Percentiles rank a stretch among this genome's conserved stretches.
Conservation (phyloP, 2,797 vertebrate species). For the Loris lydekkerianus region DNA sequence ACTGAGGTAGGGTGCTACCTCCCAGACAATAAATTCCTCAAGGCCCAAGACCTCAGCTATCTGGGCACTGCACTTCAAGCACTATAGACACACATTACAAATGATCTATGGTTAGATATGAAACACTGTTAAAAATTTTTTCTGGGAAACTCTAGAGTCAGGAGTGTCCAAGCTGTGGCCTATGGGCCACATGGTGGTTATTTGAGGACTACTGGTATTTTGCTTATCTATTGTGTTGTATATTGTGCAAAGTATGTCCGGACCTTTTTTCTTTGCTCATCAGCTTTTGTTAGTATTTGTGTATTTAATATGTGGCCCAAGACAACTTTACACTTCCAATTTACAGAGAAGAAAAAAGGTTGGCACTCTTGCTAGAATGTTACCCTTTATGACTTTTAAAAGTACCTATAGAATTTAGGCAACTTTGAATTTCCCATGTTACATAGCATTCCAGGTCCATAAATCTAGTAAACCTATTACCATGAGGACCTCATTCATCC, state of each 20-base stretch:
- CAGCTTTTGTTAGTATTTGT: too few relatives aligned
- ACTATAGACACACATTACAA: neutral
- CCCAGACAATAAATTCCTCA: neutral
- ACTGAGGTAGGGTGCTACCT: neutral
- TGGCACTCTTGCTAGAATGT: neutral
- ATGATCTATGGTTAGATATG: neutral
- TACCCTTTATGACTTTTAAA: conserved; percentile 24
- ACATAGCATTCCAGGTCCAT: neutral
- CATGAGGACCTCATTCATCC: conserved; percentile 10
- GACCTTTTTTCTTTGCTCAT: too few relatives aligned
- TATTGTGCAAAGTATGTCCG: too few relatives aligned
- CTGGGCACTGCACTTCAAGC: conserved; percentile 20
- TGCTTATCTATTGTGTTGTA: too few relatives aligned
- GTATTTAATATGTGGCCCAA: too few relatives aligned
- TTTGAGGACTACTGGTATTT: too few relatives aligned
- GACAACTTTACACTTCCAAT: too few relatives aligned
- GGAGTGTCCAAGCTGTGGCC: too few relatives aligned
- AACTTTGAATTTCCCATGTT: neutral
- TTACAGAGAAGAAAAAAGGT: too few relatives aligned
- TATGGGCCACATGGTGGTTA: too few relatives aligned
- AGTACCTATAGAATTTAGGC: conserved; percentile 1
- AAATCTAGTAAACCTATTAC: conserved; percentile 29
- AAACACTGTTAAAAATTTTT: conserved; percentile 38
- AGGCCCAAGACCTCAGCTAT: neutral
- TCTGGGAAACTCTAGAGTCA: neutral